Conservation (phyloP, 2,797 vertebrate species). For the Anisognathus igniventris region DNA sequence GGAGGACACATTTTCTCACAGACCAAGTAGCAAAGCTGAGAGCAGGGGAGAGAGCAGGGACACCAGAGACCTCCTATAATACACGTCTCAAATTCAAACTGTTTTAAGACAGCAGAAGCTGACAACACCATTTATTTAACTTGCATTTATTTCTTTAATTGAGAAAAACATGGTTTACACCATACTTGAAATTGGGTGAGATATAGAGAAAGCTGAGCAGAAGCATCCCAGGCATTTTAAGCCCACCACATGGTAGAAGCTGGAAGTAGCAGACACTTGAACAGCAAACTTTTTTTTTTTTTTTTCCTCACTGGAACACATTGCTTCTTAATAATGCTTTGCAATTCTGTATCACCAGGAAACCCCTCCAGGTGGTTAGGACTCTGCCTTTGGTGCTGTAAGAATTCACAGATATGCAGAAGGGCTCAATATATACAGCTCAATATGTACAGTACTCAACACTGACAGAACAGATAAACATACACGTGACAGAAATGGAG, state of each 20-base stretch:
- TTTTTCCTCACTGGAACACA: neutral
- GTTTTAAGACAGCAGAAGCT: conserved; percentile 7
- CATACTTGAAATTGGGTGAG: neutral
- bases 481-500: neutral
- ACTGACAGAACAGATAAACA: neutral
- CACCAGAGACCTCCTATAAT: neutral
- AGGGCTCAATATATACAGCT: neutral
- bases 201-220: neutral
- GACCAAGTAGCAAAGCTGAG: neutral
- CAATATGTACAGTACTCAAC: neutral
- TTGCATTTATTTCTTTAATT: conserved; percentile 38
- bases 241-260: neutral
- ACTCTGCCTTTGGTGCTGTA: neutral
- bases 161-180: neutral
- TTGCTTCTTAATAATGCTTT: neutral
- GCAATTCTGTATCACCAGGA: neutral
- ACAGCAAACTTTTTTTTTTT: neutral
- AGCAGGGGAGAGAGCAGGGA: neutral
- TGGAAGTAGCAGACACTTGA: neutral
- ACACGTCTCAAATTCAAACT: neutral
- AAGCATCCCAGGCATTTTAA: neutral
- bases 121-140: conserved; percentile 42
- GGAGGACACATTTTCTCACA: conserved; percentile 69
- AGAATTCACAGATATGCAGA: neutral
- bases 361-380: neutral